phyloP scores from a whole-genome alignment of 2,888 invertebrate genomes.

The Drosophila tanythrix region DNA sequence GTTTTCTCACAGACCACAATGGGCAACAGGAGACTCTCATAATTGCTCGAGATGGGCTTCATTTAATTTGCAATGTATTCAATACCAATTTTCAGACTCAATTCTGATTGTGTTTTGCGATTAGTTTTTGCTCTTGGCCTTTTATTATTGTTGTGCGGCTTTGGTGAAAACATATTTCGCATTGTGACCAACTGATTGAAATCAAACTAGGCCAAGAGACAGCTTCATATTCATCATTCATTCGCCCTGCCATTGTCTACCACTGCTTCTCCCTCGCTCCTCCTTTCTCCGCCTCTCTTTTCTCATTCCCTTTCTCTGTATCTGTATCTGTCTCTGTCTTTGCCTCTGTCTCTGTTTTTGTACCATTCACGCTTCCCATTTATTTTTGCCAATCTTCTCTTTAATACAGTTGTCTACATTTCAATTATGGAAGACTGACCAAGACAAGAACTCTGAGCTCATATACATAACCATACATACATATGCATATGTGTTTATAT shows the following conservation, averaged over 20 bases:
- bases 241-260: conserved; percentile 11
- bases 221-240: conserved; percentile 10
- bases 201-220: conserved; percentile 33
- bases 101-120: conserved; percentile 14
- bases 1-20: background rate
- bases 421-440: background rate
- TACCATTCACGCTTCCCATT: background rate
- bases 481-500: background rate
- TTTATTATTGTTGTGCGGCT: background rate
- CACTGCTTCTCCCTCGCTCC: background rate
- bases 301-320: background rate
- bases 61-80: background rate
- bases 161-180: conserved; percentile 21
- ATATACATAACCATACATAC: background rate
- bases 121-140: conserved; percentile 14
- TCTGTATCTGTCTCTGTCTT: background rate
- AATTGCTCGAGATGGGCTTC: background rate
- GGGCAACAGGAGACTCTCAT: background rate
- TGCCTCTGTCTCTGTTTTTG: background rate
- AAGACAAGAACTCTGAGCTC: background rate
- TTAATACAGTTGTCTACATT: background rate
- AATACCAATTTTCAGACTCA: background rate
- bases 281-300: background rate
- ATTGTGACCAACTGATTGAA: conserved; percentile 50
- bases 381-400: background rate